A percentile compares a stretch with the other conserved stretches of the same genome.
Conservation (phyloP, 2,888 invertebrate genomes). For the Drosophila gaucha region DNA sequence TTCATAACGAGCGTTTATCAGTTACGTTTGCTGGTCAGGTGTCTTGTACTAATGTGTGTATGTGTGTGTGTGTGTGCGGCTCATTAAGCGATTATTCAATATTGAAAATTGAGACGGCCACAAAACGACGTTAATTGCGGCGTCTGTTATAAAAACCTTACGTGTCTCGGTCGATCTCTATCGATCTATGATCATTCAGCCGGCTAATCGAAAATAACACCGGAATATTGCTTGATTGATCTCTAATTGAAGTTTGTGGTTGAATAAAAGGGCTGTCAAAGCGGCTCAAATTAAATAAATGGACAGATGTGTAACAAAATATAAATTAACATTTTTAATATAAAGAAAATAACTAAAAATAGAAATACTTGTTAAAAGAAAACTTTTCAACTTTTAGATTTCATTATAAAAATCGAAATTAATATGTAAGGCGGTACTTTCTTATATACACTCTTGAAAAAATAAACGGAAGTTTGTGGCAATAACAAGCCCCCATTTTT, state of each 20-base stretch:
- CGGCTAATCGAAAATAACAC: slow-evolving; percentile 52
- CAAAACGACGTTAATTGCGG: slow-evolving; percentile 51
- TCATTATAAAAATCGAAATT: not conserved
- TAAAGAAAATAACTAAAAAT: not conserved
- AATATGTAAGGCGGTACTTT: slow-evolving; percentile 5
- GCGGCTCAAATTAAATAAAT: not conserved
- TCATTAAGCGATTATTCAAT: slow-evolving; percentile 70
- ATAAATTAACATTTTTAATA: not conserved
- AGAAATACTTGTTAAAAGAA: not conserved
- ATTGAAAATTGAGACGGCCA: slow-evolving; percentile 38
- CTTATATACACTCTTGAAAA: not conserved
- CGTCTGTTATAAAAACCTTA: slow-evolving; percentile 45
- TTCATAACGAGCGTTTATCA: slow-evolving; percentile 53
- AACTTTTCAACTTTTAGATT: not conserved
- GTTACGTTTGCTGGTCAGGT: slow-evolving; percentile 55
- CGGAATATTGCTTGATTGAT: slow-evolving; percentile 57
- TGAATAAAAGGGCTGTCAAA: slow-evolving; percentile 19
- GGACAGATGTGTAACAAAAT: slow-evolving; percentile 7
- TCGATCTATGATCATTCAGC: slow-evolving; percentile 27
- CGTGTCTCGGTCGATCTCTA: slow-evolving; percentile 29
- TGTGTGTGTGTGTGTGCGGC: slow-evolving; percentile 26
- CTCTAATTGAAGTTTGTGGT: slow-evolving; percentile 69
- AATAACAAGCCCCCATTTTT: slow-evolving; percentile 25
- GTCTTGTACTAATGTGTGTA: slow-evolving; percentile 22
- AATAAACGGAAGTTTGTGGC: slow-evolving; percentile 33